A percentile compares a stretch with the other conserved stretches of the same genome.
Evolutionary conservation across 2,888 invertebrate genomes (phyloP).

Genomic region (Dryobotodes eremita): DNA sequence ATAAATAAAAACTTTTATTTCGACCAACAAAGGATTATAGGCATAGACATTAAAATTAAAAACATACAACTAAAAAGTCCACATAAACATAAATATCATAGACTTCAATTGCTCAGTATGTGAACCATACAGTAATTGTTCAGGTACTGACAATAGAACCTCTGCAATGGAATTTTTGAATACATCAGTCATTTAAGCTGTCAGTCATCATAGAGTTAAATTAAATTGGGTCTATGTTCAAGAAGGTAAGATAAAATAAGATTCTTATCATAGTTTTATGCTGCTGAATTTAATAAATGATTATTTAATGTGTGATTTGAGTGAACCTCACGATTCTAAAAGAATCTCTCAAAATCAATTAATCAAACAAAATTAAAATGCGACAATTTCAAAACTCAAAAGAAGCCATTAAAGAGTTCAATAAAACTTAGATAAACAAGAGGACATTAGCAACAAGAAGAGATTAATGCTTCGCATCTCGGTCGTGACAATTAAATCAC

Average conservation of each 20-base stretch:
- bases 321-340: background rate
- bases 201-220: background rate
- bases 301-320: background rate
- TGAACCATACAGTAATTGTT: too few species aligned
- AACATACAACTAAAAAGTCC: too few species aligned
- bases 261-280: background rate
- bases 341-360: constrained; percentile 18
- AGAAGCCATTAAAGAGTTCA: constrained; percentile 53
- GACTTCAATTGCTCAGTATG: too few species aligned
- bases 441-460: constrained; percentile 69
- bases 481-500: constrained; percentile 86
- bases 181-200: background rate
- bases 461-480: constrained; percentile 80
- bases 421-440: constrained; percentile 66
- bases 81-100: too few species aligned
- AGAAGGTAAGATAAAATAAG: background rate
- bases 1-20: background rate
- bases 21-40: too few species aligned
- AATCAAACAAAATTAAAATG: constrained; percentile 41
- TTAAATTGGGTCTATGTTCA: background rate
- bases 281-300: background rate
- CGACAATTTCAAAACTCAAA: constrained; percentile 32
- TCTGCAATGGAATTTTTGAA: too few species aligned
- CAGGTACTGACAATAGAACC: too few species aligned
- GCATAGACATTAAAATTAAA: too few species aligned